Evolutionary conservation across 1,140 invertebrate species (phyloP), one percentile per base, ranked within the genome.

Genomic region (Apis dorsata): DNA sequence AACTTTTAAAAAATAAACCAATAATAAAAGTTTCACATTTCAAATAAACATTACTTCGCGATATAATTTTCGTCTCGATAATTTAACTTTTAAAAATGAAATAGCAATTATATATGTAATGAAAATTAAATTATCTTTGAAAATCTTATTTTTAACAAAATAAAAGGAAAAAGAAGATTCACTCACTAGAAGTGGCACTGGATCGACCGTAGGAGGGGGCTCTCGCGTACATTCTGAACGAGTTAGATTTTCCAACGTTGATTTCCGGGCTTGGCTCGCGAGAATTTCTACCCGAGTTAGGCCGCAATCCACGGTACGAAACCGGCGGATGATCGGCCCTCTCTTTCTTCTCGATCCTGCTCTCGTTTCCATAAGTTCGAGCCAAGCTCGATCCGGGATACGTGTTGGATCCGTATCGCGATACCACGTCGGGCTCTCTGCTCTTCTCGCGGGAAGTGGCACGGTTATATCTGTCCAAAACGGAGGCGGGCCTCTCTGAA

Each of bases 181-280:
- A 90, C 91, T 88, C 73, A 93, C 92, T 90, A 13, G 89, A 84
- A 59, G 87, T 77, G 79, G 74, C 83, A 77, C 72, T 85, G 69
- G 73, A 91, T 84, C 91, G 85, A 75, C 90, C 82, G 72, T 91
- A 93, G 57, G 91, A 89, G 21, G 90, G 87, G 60, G 90, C 89
- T 82, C 90, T 91, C 9, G 90, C 87, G 68, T 91, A 92, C 13
- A 89, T 84, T 83, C 88, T 89, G 68, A 89, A 92, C n/a, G 90
- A 89, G 78, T 86, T 90, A 19, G 83, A 86, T 85, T 93, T 93
- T 53, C 84, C 82, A 62, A 79, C 85, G 68, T 81, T 83, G 69
- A 91, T 86, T 86, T 93, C 93, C 57, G 92, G 93, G 86, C 93
- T 93, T 2, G 92, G 91, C 74, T 94, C 93, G 0, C 92, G 90